Evolutionary conservation across 2,113 vertebrate genomes (phyloP).

Genomic region (Colius striatus): DNA sequence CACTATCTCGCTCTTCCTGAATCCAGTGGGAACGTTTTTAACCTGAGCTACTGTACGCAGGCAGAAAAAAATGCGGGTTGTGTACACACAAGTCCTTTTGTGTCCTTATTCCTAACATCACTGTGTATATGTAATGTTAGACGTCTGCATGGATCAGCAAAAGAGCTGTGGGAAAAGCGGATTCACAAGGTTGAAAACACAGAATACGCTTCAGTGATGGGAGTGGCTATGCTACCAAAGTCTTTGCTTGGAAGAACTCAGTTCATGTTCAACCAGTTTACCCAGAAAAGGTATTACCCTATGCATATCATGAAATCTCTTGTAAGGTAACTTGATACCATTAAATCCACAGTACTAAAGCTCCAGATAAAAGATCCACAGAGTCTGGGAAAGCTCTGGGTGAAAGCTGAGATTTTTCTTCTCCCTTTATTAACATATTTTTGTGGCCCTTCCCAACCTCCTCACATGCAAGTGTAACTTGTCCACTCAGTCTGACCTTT

Average conservation of each 20-base stretch:
- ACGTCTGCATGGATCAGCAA: slow-evolving; percentile 44
- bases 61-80: background rate
- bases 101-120: slow-evolving; percentile 26
- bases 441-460: background rate
- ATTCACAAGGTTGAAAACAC: slow-evolving; percentile 24
- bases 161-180: slow-evolving; percentile 62
- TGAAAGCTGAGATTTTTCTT: slow-evolving; percentile 3
- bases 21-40: background rate
- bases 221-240: slow-evolving; percentile 37
- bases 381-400: slow-evolving; percentile 8
- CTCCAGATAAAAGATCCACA: background rate
- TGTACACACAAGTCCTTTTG: background rate
- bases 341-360: slow-evolving; percentile 14
- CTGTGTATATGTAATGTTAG: background rate
- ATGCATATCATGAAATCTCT: slow-evolving; percentile 14
- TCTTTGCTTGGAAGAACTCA: slow-evolving; percentile 35
- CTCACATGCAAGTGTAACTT: fast-evolving
- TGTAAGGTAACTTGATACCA: slow-evolving; percentile 48
- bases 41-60: background rate
- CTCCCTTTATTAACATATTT: background rate
- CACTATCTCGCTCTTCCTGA: background rate
- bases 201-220: background rate
- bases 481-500: background rate
- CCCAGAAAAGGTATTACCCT: slow-evolving; percentile 55
- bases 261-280: slow-evolving; percentile 66